Percentiles rank a stretch among this genome's conserved stretches.
Evolutionary conservation across 2,797 vertebrate genomes (phyloP).

Genomic region (Lerista edwardsae): DNA sequence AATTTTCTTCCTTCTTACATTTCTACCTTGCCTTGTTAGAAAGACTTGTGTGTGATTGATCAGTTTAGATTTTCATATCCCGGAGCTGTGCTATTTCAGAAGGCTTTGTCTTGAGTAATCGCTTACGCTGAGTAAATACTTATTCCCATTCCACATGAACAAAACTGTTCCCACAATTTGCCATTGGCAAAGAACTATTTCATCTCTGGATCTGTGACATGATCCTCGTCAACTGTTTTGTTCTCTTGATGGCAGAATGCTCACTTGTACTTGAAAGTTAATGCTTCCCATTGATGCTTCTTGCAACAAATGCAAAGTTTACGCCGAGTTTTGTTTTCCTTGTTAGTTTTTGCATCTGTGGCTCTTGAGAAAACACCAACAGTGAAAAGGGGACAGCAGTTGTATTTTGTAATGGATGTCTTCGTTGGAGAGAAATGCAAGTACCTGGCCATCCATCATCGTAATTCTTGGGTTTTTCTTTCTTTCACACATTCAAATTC

Average conservation of each 20-base stretch:
- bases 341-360: conserved; percentile 26
- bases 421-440: background rate
- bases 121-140: conserved; percentile 21
- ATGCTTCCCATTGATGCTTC: background rate
- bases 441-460: background rate
- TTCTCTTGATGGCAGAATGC: background rate
- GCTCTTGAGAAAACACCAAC: background rate
- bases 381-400: background rate
- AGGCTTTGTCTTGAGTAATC: conserved; percentile 29
- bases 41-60: conserved; percentile 15
- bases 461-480: background rate
- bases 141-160: background rate
- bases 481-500: background rate
- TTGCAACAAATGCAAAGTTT: conserved; percentile 15
- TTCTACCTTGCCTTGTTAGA: conserved; percentile 16
- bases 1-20: conserved; percentile 2
- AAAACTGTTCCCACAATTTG: conserved; percentile 14
- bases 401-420: background rate
- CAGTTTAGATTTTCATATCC: conserved; percentile 35
- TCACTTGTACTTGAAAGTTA: conserved; percentile 16
- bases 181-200: conserved; percentile 23
- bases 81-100: conserved; percentile 30
- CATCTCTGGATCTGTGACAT: conserved; percentile 19
- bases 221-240: background rate
- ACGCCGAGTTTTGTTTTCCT: background rate